Conservation (phyloP, 2,888 invertebrate genomes). For the Cheilosia variabilis region DNA sequence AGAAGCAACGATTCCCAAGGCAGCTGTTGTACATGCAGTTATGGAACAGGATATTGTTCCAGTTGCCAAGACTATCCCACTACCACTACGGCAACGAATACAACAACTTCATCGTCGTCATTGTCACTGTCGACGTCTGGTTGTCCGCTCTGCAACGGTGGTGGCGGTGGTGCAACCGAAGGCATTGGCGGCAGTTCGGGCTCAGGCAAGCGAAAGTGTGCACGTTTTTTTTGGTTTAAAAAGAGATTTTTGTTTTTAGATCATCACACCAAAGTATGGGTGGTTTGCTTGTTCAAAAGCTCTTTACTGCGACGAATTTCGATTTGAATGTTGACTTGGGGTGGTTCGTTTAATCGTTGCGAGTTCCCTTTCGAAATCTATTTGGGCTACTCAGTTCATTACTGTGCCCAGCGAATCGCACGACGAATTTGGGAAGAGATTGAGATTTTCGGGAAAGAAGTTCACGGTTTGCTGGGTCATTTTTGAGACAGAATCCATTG, state of each 20-base stretch:
- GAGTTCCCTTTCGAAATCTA: neutral
- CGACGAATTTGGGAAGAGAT: too few species aligned
- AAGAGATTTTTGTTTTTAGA: conserved; percentile 39
- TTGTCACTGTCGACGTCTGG: conserved; percentile 68
- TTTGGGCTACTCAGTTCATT: too few species aligned
- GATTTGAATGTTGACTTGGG: neutral
- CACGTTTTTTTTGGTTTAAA: conserved; percentile 75
- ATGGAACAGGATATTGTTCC: conserved; percentile 81
- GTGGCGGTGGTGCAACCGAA: conserved; percentile 63
- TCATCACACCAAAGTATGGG: conserved; percentile 29
- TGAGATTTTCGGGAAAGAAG: too few species aligned
- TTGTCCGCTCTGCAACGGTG: conserved; percentile 79
- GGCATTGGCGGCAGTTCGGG: conserved; percentile 76
- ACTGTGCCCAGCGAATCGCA: too few species aligned
- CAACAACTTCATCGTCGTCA: conserved; percentile 77
- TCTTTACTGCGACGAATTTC: neutral
- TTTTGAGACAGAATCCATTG: neutral
- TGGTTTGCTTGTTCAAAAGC: conserved; percentile 53
- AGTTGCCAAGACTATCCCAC: conserved; percentile 80
- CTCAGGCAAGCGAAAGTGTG: conserved; percentile 80
- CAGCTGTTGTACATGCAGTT: conserved; percentile 76
- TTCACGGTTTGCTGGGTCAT: too few species aligned
- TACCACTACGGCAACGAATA: conserved; percentile 79
- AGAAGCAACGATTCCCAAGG: conserved; percentile 82
- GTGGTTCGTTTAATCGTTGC: neutral